These are phyloP conservation scores for Labia minor DNA, from an alignment of 2,888 invertebrate species.

Conservation along the genomic window DNA sequence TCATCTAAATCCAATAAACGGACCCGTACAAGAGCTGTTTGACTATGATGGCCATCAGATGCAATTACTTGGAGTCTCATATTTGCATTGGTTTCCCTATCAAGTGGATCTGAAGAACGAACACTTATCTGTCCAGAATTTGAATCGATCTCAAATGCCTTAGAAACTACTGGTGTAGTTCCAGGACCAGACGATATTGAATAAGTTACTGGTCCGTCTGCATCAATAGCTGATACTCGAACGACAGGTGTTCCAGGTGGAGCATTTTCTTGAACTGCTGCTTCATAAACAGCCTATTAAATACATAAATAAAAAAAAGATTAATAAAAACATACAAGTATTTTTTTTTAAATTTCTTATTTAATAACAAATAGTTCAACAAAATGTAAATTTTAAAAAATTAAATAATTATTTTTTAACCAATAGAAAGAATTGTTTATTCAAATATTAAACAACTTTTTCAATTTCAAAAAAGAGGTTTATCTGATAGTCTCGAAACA, in stretches of 20 bases:
- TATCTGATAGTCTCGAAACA: no score
- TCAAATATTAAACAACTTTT: no score
- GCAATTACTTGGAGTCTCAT: not conserved
- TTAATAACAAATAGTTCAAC: no score
- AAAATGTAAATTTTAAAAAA: no score
- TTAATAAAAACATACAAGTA: no score
- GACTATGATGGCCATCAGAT: conserved; percentile 18
- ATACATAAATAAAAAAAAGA: conserved; percentile 26
- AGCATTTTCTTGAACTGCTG: conserved; percentile 64
- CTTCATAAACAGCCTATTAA: conserved; percentile 47
- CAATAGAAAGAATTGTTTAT: no score
- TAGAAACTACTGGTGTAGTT: not conserved
- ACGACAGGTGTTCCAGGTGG: conserved; percentile 59
- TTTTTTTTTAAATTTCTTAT: not conserved
- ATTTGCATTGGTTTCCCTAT: not conserved
- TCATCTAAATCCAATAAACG: conserved; percentile 74
- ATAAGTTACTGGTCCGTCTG: conserved; percentile 47
- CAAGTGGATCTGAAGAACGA: not conserved
- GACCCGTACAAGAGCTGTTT: conserved; percentile 3
- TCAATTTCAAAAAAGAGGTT: no score
- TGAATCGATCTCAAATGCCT: not conserved
- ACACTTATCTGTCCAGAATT: not conserved
- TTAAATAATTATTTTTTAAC: no score
- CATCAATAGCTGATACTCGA: conserved; percentile 63
- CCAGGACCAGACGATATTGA: not conserved